phyloP scores from a whole-genome alignment of 64 coral and sea anemone species.

The Exaiptasia diaphana region DNA sequence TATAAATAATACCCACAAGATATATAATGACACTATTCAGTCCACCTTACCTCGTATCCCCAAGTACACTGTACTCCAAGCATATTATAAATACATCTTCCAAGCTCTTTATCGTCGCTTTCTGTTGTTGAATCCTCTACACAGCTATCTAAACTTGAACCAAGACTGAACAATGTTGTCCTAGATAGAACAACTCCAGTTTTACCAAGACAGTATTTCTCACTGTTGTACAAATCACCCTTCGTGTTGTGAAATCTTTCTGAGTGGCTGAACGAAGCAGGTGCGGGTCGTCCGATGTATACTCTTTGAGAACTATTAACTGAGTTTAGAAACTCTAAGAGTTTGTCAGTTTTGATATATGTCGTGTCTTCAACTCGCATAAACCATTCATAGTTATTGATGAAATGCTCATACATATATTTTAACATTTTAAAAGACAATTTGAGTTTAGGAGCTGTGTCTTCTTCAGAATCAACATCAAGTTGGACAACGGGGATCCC shows the following conservation, averaged over 20 bases:
- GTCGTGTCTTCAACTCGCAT: slow-evolving; percentile 74
- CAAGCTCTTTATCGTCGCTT: slow-evolving; percentile 60
- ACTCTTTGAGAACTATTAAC: slow-evolving; percentile 85
- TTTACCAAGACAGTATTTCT: slow-evolving; percentile 78
- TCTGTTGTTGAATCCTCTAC: slow-evolving; percentile 58
- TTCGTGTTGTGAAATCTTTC: background rate
- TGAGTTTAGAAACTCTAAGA: slow-evolving; percentile 81
- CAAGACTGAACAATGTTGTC: slow-evolving; percentile 26
- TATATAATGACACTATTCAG: too few species aligned
- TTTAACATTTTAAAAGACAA: slow-evolving; percentile 96
- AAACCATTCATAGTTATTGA: slow-evolving; percentile 94
- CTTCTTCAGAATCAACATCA: slow-evolving; percentile 67
- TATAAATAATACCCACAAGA: too few species aligned
- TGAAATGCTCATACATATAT: slow-evolving; percentile 91
- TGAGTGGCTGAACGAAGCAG: slow-evolving; percentile 19
- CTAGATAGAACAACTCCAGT: slow-evolving; percentile 60
- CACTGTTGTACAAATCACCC: slow-evolving; percentile 59
- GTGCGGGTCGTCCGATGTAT: slow-evolving; percentile 77
- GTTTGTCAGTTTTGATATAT: slow-evolving; percentile 80
- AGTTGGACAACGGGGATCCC: slow-evolving; percentile 86
- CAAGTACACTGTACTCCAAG: slow-evolving; percentile 69
- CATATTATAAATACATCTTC: slow-evolving; percentile 60
- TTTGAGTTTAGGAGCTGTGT: slow-evolving; percentile 67
- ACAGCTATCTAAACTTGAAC: slow-evolving; percentile 25
- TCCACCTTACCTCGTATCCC: slow-evolving; percentile 75